These are phyloP conservation scores for Leucozona laternaria DNA, from an alignment of 2,888 invertebrate genomes.

Conservation along the genomic window DNA sequence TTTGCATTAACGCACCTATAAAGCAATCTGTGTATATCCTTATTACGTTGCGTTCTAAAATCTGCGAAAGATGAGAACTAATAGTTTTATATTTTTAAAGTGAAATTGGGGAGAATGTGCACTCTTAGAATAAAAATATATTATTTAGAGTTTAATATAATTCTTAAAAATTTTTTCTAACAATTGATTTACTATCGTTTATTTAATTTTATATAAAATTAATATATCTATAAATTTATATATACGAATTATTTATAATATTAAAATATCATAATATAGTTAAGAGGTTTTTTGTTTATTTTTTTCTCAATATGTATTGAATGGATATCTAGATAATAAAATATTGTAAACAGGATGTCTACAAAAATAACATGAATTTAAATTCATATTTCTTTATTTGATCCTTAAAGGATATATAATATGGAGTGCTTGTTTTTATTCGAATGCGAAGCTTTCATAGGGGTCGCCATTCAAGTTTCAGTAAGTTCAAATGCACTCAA, in stretches of 20 bases:
- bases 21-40: too few relatives aligned
- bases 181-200: background rate
- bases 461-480: too few relatives aligned
- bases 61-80: background rate
- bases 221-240: conserved; percentile 2
- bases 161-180: background rate
- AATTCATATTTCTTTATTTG: too few relatives aligned
- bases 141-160: background rate
- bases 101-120: conserved; percentile 18
- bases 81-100: background rate
- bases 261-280: background rate
- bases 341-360: too few relatives aligned
- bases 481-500: too few relatives aligned
- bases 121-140: conserved; percentile 6
- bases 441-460: too few relatives aligned
- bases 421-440: too few relatives aligned
- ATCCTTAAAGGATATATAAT: too few relatives aligned
- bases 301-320: background rate
- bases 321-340: background rate
- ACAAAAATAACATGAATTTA: too few relatives aligned
- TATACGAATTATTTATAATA: background rate
- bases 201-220: background rate
- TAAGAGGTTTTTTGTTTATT: background rate
- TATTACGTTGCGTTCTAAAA: too few relatives aligned
- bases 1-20: too few relatives aligned